Evolutionary conservation across 2,797 vertebrate genomes (phyloP).

Genomic region (Pipistrellus pygmaeus): DNA sequence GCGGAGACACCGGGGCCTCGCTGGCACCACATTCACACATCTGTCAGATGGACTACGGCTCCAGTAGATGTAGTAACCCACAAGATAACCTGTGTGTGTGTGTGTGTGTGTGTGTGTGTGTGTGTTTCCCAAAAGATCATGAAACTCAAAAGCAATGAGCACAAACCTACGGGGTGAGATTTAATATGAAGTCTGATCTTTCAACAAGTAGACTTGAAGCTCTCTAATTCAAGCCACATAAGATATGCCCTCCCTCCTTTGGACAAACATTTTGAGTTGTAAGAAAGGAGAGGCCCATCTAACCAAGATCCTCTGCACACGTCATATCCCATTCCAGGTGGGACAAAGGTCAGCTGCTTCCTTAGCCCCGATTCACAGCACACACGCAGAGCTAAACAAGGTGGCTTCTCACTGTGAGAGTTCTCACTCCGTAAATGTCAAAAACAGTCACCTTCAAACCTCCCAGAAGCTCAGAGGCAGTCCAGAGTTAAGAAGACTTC

Average conservation of each 20-base stretch:
- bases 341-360: not conserved
- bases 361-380: not conserved
- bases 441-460: not conserved
- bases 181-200: not conserved
- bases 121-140: constrained; percentile 28
- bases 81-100: not conserved
- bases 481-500: constrained; percentile 27
- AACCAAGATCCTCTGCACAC: not conserved
- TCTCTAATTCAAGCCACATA: constrained; percentile 3
- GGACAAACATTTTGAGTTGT: constrained; percentile 8
- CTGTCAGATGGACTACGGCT: constrained; percentile 58
- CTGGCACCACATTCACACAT: not conserved
- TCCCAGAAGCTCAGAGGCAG: constrained; percentile 7
- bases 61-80: constrained; percentile 57
- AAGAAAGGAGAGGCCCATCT: not conserved
- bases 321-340: not conserved
- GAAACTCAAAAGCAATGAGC: constrained; percentile 50
- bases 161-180: not conserved
- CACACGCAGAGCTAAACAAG: not conserved
- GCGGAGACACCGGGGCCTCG: not conserved
- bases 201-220: not conserved
- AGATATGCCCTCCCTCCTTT: constrained; percentile 20
- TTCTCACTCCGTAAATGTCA: constrained; percentile 22
- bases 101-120: not conserved
- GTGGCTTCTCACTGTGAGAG: constrained; percentile 40